These are phyloP conservation scores for Cantharis rufa DNA, from an alignment of 2,888 invertebrate species.

Conservation along the genomic window DNA sequence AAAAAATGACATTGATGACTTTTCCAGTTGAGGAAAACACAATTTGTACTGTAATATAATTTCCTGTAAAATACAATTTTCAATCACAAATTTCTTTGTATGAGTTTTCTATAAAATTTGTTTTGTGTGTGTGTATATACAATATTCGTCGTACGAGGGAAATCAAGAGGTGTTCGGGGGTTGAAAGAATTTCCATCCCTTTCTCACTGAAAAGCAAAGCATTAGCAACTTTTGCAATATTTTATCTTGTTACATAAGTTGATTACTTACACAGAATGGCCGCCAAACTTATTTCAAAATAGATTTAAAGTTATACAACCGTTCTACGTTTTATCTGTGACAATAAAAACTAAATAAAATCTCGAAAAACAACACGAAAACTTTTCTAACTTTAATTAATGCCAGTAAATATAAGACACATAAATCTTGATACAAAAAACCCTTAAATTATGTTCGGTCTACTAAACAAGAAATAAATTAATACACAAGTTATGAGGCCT, in stretches of 20 bases:
- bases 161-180: slow-evolving; percentile 10
- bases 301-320: slow-evolving; percentile 31
- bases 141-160: slow-evolving; percentile 28
- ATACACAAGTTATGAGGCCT: slow-evolving; percentile 27
- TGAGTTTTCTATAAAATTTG: slow-evolving; percentile 29
- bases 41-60: slow-evolving; percentile 25
- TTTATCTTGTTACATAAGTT: slow-evolving; percentile 43
- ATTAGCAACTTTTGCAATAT: slow-evolving; percentile 42
- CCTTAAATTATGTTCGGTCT: slow-evolving; percentile 27
- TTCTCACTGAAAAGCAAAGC: slow-evolving; percentile 31
- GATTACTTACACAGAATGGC: slow-evolving; percentile 37
- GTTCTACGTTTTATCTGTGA: slow-evolving; percentile 27
- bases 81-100: slow-evolving; percentile 29
- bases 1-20: slow-evolving; percentile 26
- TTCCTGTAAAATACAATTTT: slow-evolving; percentile 23
- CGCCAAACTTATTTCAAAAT: slow-evolving; percentile 31
- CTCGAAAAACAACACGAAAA: slow-evolving; percentile 30
- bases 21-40: slow-evolving; percentile 24
- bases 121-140: slow-evolving; percentile 26
- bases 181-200: slow-evolving; percentile 21
- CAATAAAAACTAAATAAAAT: slow-evolving; percentile 31
- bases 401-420: slow-evolving; percentile 30
- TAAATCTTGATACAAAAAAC: slow-evolving; percentile 25
- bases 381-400: slow-evolving; percentile 31
- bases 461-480: slow-evolving; percentile 30